A percentile compares a stretch with the other conserved stretches of the same genome.
These are phyloP conservation scores for Neoscelio sp. DNA, from an alignment of 2,888 invertebrate species.

Conservation along the genomic window DNA sequence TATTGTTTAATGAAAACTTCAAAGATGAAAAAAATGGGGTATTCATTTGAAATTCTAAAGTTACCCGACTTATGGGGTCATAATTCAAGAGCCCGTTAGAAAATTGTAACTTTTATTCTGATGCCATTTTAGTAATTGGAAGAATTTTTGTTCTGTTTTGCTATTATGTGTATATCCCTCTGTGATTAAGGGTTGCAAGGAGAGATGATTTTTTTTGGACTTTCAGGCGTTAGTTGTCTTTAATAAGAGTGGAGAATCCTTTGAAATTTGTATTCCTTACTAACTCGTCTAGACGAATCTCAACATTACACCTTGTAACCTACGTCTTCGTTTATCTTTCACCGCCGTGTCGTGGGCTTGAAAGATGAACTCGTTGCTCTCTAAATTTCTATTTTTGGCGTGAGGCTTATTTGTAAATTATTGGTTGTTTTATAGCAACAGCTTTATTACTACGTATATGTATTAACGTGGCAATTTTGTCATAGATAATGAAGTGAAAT, in stretches of 20 bases:
- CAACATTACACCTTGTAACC: conserved; percentile 41
- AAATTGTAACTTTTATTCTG: too few relatives aligned
- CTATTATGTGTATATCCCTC: too few relatives aligned
- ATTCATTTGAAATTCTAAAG: too few relatives aligned
- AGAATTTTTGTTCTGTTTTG: too few relatives aligned
- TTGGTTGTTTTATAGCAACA: too few relatives aligned
- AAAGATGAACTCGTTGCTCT: conserved; percentile 28
- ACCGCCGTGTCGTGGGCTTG: conserved; percentile 19
- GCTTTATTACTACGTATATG: conserved; percentile 1
- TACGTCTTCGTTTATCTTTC: conserved; percentile 43
- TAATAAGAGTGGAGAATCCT: conserved; percentile 19
- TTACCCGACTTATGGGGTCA: too few relatives aligned
- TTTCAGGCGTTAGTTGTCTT: conserved; percentile 24
- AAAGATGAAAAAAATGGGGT: too few relatives aligned
- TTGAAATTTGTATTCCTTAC: conserved; percentile 30
- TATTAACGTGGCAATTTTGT: conserved; percentile 1
- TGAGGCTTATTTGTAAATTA: too few relatives aligned
- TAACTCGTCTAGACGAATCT: conserved; percentile 38
- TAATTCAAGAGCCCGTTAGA: too few relatives aligned
- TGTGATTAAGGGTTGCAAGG: not conserved
- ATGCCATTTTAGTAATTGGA: conserved; percentile 6
- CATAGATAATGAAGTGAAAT: not conserved
- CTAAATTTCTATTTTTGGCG: conserved; percentile 11
- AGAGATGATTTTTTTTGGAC: conserved; percentile 5
- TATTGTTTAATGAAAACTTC: too few relatives aligned